Evolutionary conservation across 2,797 vertebrate species (phyloP).

Genomic region (Megalops cyprinoides): DNA sequence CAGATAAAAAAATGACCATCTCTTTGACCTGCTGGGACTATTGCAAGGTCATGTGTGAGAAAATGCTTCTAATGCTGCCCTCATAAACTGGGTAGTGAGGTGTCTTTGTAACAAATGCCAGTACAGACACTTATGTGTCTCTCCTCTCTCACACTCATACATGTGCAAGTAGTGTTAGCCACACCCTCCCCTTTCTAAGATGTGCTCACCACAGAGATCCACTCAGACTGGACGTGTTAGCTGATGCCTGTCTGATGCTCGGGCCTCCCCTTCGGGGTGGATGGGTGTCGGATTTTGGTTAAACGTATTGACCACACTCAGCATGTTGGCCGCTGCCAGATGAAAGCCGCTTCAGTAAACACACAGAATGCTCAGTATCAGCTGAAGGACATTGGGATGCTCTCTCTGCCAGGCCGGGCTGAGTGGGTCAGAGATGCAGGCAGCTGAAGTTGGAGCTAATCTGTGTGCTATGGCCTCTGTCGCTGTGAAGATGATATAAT

Average conservation of each 20-base stretch:
- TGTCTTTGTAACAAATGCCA: not conserved
- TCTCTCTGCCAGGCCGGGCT: not conserved
- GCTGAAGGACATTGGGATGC: conserved; percentile 31
- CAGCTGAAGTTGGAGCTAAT: not conserved
- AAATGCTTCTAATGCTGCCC: too few species aligned
- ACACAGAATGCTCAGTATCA: conserved; percentile 34
- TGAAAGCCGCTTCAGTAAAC: conserved; percentile 25
- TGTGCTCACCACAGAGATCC: conserved; percentile 5
- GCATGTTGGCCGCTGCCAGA: conserved; percentile 16
- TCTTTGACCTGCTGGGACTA: not conserved
- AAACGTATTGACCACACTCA: conserved; percentile 34
- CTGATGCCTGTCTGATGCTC: not conserved
- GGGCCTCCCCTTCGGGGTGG: not conserved
- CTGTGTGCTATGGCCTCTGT: not conserved
- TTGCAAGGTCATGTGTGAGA: too few species aligned
- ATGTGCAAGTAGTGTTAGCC: not conserved
- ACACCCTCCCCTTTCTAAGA: not conserved
- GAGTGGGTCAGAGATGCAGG: not conserved
- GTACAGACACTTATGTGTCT: not conserved
- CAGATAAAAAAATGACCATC: not conserved
- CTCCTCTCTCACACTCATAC: not conserved
- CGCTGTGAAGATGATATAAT: too few species aligned
- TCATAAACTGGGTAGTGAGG: too few species aligned
- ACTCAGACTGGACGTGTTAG: conserved; percentile 10
- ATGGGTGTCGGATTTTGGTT: conserved; percentile 14